phyloP scores from a whole-genome alignment of 2,797 vertebrate genomes.

The Hylomyscus alleni region DNA sequence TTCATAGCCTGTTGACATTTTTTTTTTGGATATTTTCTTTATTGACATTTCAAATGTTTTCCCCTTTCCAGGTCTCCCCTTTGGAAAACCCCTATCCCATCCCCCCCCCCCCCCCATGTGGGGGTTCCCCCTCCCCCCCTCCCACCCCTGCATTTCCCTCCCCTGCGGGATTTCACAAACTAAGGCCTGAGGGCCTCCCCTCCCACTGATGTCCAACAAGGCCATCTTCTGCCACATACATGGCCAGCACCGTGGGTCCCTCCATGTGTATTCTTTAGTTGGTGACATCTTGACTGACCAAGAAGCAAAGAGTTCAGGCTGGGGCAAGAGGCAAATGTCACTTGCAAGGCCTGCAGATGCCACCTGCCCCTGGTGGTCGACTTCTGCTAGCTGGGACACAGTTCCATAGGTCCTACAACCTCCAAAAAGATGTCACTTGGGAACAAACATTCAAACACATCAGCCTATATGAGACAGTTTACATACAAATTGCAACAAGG shows the following conservation, averaged over 20 bases:
- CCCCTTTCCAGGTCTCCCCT: too few relatives aligned
- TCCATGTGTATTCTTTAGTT: neutral
- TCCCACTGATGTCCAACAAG: too few relatives aligned
- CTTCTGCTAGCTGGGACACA: neutral
- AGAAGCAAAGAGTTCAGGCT: neutral
- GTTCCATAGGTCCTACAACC: neutral
- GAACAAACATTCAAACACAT: neutral
- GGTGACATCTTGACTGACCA: neutral
- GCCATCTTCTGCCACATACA: too few relatives aligned
- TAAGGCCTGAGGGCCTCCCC: too few relatives aligned
- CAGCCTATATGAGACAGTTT: neutral
- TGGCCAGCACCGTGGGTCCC: too few relatives aligned
- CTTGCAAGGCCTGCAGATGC: neutral
- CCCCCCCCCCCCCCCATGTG: too few relatives aligned
- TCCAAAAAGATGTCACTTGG: neutral
- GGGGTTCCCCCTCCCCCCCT: too few relatives aligned
- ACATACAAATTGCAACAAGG: neutral
- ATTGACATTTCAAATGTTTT: too few relatives aligned
- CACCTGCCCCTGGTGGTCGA: neutral
- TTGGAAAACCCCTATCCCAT: too few relatives aligned
- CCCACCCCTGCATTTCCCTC: too few relatives aligned
- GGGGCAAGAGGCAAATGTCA: neutral
- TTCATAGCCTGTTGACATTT: neutral
- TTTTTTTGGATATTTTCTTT: too few relatives aligned
- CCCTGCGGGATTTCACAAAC: accelerated